Evolutionary conservation across 2,888 invertebrate species (phyloP), one percentile per base, ranked within the genome.

Genomic region (Zele albiditarsus): DNA sequence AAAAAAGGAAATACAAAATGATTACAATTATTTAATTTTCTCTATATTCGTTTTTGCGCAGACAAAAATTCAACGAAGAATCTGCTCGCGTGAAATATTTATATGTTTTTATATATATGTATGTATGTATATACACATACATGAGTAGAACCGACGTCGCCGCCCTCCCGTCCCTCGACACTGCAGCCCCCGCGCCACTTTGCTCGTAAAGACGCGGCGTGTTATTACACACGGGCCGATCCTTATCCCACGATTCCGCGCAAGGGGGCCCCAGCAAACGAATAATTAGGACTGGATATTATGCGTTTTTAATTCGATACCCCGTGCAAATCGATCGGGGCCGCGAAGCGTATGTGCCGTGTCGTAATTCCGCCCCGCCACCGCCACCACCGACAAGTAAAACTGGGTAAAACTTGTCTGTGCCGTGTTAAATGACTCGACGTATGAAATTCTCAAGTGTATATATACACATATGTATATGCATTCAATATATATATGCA

Each of bases 341-440:
- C 33, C 57, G 53, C 63, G 25, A 70, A 60, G 16, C 14, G 25
- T 60, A 60, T 60, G 27, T 69, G 23, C 53, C 71, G 77, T 81
- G 79, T 79, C 76, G 78, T 76, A 80, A 81, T 78, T 76, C 75
- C 38, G 38, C 38, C 58, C 75, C 33, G 42, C 74, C 53, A 46
- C n/a, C 16, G 46, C 46, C 46, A n/a, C 20, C 23, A 20, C 53
- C 20, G 53, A 5, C 46, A n/a, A 46, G 72, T 72, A 76, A 79
- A 80, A 78, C 75, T 77, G 77, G 77, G 76, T 78, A 79, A 80
- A 80, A 80, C 79, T 80, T 78, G 78, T 79, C 76, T 76, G 66
- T 74, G n/a, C 69, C 25, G 70, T 49, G 71, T 63, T 63, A 57
- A 72, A 38, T 73, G 68, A 70, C 73, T 77, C 69, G 69, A 75